Conservation (phyloP, 2,888 invertebrate species). For the Tromatobia lineatoria region DNA sequence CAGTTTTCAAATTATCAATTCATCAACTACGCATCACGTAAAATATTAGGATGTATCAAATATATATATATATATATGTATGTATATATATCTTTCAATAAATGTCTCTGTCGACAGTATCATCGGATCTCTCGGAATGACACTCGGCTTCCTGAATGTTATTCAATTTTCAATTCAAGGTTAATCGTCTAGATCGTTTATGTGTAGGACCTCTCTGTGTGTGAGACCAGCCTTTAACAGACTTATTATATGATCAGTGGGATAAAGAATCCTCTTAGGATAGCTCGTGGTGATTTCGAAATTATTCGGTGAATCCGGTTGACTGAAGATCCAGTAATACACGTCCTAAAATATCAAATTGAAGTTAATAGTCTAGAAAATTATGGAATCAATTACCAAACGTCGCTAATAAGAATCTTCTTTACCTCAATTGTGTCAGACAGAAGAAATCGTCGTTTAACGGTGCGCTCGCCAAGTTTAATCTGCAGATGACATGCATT, state of each 20-base stretch:
- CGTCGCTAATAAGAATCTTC: not conserved
- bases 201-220: conserved; percentile 96
- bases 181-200: conserved; percentile 95
- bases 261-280: conserved; percentile 93
- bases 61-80: conserved; percentile 78
- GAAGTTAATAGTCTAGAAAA: conserved; percentile 11
- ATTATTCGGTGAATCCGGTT: conserved; percentile 95
- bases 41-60: conserved; percentile 82
- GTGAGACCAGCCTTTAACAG: conserved; percentile 93
- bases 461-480: conserved; percentile 95
- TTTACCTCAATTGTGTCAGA: conserved; percentile 93
- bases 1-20: conserved; percentile 56
- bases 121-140: conserved; percentile 71
- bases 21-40: conserved; percentile 73
- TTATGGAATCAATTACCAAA: not conserved
- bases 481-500: conserved; percentile 94
- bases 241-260: conserved; percentile 86
- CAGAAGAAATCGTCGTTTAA: conserved; percentile 94
- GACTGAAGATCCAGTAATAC: conserved; percentile 98
- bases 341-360: conserved; percentile 90
- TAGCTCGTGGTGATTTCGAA: conserved; percentile 99
- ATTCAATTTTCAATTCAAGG: conserved; percentile 79
- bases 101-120: conserved; percentile 69
- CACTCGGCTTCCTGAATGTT: conserved; percentile 60
- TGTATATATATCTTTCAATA: conserved; percentile 67